Evolutionary conservation across 2,797 vertebrate species (phyloP), one percentile per base, ranked within the genome.

Genomic region (Pagetopsis macropterus): DNA sequence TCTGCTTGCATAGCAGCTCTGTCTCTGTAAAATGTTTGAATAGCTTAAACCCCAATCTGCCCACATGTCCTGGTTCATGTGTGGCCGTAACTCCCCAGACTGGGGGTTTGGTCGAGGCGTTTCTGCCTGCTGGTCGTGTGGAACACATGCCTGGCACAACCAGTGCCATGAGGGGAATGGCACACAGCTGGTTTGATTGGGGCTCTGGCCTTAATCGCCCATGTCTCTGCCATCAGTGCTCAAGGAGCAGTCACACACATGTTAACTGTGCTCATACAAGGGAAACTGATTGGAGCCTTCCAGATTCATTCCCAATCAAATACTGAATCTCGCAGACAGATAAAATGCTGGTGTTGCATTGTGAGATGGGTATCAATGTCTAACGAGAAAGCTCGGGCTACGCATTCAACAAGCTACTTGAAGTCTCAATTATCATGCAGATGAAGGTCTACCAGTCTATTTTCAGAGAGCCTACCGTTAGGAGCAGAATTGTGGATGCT

Each of bases 141-240:
- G 81, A 90, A 89, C 86, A 92, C 87, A 89, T 80, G 86, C 75
- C 80, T 89, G 91, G 88, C 86, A 91, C 84, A 70, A 68, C 48
- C 55, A 46, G 69, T 70, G 69, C 79, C 79, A 80, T 64, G 50
- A 67, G 82, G 83, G 69, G 82, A 88, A 85, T 66, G 83, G 81
- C 80, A 88, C 84, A 86, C 90, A 91, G 90, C 89, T 93, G 91
- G 87, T 93, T 87, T 91, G 90, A 91, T 90, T 93, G 88, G 86
- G 91, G 87, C 83, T 80, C 78, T 81, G 87, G 89, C 86, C 80
- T 84, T 89, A 90, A 90, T 86, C 76, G 72, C 75, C 82, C 69
- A 72, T 74, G 83, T 82, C 85, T 83, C 81, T 91, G 90, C 89
- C 90, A 93, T 93, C 90, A 91, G 89, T 17, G 72, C 78, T 91